Conservation (phyloP, 1,140 invertebrate genomes). For the Meloidogyne chitwoodi region DNA sequence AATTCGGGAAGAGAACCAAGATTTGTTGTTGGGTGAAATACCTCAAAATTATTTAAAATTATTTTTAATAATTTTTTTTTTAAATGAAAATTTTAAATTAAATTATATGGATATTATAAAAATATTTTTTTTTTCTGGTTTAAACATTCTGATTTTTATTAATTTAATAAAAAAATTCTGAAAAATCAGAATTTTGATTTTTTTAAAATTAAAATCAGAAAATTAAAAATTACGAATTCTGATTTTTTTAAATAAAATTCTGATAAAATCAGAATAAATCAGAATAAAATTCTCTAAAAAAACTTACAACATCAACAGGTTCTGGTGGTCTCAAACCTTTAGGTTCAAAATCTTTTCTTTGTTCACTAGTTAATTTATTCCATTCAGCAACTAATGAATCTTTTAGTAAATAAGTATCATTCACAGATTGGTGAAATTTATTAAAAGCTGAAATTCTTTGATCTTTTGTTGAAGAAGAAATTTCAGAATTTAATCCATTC, state of each 20-base stretch:
- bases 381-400: constrained; percentile 20
- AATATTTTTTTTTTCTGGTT: too few species aligned
- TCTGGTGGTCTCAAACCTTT: constrained; percentile 9
- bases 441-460: constrained; percentile 11
- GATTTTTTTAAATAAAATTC: too few species aligned
- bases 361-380: constrained; percentile 7
- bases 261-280: not conserved
- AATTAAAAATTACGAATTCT: too few species aligned
- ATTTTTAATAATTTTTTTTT: too few species aligned
- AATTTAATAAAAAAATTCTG: too few species aligned
- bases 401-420: constrained; percentile 2
- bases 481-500: not conserved
- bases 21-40: constrained; percentile 29
- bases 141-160: too few species aligned
- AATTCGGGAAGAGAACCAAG: constrained; percentile 56
- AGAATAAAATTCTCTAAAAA: not conserved
- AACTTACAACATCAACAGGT: constrained; percentile 15
- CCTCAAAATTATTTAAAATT: too few species aligned
- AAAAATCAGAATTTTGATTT: too few species aligned
- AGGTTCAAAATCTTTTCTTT: not conserved
- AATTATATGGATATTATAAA: too few species aligned
- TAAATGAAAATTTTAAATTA: too few species aligned
- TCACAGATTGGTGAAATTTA: constrained; percentile 9
- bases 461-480: not conserved
- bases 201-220: too few species aligned